Evolutionary conservation across 2,113 vertebrate species (phyloP).

Genomic region (Pangasianodon hypophthalmus): DNA sequence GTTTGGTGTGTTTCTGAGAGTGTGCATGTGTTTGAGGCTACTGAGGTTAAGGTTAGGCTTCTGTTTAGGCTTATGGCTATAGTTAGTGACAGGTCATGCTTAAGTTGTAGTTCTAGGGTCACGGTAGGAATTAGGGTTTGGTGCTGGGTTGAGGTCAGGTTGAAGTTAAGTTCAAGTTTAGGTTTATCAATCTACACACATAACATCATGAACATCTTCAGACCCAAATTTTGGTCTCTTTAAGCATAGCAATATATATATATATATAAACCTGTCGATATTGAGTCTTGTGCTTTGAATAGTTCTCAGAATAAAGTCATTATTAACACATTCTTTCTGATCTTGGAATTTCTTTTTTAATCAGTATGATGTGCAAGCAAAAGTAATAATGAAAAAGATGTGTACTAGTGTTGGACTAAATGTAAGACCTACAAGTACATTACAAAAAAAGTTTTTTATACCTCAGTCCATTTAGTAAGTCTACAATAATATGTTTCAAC

Average conservation of each 20-base stretch:
- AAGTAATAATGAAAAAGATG: not conserved
- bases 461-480: conserved; percentile 5
- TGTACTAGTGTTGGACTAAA: not conserved
- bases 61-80: conserved; percentile 11
- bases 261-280: not conserved
- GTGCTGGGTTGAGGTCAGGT: not conserved
- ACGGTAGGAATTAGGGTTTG: not conserved
- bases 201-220: not conserved
- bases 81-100: conserved; percentile 6
- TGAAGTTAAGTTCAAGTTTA: not conserved
- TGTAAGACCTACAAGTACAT: not conserved
- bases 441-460: not conserved
- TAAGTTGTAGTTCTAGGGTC: conserved; percentile 4
- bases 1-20: not conserved
- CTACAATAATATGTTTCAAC: conserved; percentile 31
- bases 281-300: not conserved
- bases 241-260: not conserved
- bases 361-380: too few species aligned
- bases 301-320: not conserved
- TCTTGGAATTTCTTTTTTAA: too few species aligned
- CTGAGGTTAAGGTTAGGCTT: conserved; percentile 23
- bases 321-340: not conserved
- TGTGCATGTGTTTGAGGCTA: conserved; percentile 3
- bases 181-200: not conserved
- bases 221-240: not conserved